Evolutionary conservation across 2,113 vertebrate species (phyloP).

Genomic region (Panthera tigris): DNA sequence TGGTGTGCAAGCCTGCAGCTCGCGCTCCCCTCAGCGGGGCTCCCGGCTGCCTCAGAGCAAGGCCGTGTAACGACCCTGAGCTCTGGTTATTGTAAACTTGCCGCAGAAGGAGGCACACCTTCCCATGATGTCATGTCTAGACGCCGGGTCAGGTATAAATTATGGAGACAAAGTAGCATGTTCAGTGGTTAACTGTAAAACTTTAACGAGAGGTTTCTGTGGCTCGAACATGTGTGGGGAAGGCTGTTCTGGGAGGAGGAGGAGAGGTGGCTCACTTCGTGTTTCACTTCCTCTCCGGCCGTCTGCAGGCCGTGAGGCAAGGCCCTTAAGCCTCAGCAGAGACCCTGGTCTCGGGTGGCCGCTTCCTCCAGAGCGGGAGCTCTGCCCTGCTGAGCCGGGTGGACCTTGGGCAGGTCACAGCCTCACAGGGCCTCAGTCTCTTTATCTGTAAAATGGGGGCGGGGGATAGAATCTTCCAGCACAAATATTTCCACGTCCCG

Average conservation of each 20-base stretch:
- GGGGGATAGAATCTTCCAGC: not conserved
- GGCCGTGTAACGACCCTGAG: constrained; percentile 75
- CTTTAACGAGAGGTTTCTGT: constrained; percentile 84
- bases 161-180: constrained; percentile 83
- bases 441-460: not conserved
- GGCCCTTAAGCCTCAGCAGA: not conserved
- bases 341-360: not conserved
- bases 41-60: constrained; percentile 73
- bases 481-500: not conserved
- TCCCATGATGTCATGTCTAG: constrained; percentile 89
- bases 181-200: constrained; percentile 85
- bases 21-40: not conserved
- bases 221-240: constrained; percentile 74
- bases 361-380: not conserved
- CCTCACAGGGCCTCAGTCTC: not conserved
- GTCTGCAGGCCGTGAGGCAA: not conserved
- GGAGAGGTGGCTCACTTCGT: not conserved
- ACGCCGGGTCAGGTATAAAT: constrained; percentile 88
- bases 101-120: constrained; percentile 84
- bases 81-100: constrained; percentile 85
- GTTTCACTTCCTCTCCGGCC: not conserved
- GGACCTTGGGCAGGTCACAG: not conserved
- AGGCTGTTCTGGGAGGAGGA: not conserved
- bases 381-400: not conserved
- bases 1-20: not conserved